Evolutionary conservation across 2,888 invertebrate genomes (phyloP).

Genomic region (Selenia dentaria): DNA sequence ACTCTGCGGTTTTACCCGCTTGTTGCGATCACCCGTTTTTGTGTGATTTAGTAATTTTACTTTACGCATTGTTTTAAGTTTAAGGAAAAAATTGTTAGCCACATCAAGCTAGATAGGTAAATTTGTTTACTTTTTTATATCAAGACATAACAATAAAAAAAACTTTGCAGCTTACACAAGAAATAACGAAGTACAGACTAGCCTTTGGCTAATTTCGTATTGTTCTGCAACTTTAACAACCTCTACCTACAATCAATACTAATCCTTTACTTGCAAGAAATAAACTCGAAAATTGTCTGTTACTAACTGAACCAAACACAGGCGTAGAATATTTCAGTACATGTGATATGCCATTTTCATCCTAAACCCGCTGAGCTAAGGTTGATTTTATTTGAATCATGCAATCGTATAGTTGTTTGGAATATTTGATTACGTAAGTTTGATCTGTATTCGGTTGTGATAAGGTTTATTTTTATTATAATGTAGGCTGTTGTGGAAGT

Average conservation of each 20-base stretch:
- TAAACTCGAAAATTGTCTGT: conserved; percentile 2
- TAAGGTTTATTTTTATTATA: conserved; percentile 9
- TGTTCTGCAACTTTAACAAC: conserved; percentile 18
- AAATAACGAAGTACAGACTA: conserved; percentile 9
- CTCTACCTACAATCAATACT: background rate
- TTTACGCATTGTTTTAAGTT: too few relatives aligned
- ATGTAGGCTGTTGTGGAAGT: conserved; percentile 6
- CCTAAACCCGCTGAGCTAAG: background rate
- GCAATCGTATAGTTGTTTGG: background rate
- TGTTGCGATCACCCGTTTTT: too few relatives aligned
- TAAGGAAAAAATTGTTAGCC: too few relatives aligned
- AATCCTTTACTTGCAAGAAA: background rate
- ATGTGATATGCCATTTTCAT: conserved; percentile 1
- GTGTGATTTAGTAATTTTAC: too few relatives aligned
- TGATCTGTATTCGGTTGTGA: background rate
- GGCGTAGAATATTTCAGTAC: conserved; percentile 1
- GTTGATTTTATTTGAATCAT: background rate
- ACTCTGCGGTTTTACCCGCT: too few relatives aligned
- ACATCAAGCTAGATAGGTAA: too few relatives aligned
- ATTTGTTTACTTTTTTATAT: too few relatives aligned
- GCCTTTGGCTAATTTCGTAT: conserved; percentile 19
- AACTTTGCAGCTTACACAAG: background rate
- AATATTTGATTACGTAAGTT: background rate
- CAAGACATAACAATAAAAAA: too few relatives aligned
- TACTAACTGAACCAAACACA: background rate